Base-by-base conservation (phyloP, 2,113 vertebrate species). In the Atherinomorus stipes region DNA sequence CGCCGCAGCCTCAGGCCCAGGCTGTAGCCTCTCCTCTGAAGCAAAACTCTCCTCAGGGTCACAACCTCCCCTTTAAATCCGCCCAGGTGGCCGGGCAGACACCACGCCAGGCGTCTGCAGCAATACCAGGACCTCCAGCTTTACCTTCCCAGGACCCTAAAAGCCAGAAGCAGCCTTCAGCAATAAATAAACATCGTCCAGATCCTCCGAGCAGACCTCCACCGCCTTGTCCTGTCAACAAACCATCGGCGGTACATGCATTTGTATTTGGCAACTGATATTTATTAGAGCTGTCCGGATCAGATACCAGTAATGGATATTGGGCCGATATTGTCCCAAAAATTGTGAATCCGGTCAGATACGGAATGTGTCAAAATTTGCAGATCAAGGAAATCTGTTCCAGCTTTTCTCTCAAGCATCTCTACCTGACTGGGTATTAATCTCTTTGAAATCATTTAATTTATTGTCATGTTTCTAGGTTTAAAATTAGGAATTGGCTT, bases 121-220 rank as follows among this genome's bases (percentile, higher is more conserved):
- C 74, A 11, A 73, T 68, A 8, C 69, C 75, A 45, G 73, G 22
- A 47, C 59, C 84, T 26, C 68, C 78, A 54, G 37, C 49, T 52
- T 38, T 68, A 58, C 73, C 44, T 22, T 49, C 63, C 6, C 18
- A 31, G 44, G 45, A 45, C 10, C n/a, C 59, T 44, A 85, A 74
- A 76, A 31, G 63, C 42, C 70, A 19, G 0, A 34, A 67, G 5
- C 75, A 77, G 68, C 78, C 69, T 53, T 70, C 79, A 23, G 15
- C 67, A 1, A 40, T 25, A 31, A 10, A 76, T 3, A 85, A 74
- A 82, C 49, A 45, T n/a, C 77, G 89, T n/a, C 88, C 93, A n/a
- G 77, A 76, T 16, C 93, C 94, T 0, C 94, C 94, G 5, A 91
- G 42, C 68, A 90, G 94, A 88, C 93, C 94, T 57, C 93, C 93